Conservation (phyloP, 2,113 vertebrate species). For the Panthera leo region DNA sequence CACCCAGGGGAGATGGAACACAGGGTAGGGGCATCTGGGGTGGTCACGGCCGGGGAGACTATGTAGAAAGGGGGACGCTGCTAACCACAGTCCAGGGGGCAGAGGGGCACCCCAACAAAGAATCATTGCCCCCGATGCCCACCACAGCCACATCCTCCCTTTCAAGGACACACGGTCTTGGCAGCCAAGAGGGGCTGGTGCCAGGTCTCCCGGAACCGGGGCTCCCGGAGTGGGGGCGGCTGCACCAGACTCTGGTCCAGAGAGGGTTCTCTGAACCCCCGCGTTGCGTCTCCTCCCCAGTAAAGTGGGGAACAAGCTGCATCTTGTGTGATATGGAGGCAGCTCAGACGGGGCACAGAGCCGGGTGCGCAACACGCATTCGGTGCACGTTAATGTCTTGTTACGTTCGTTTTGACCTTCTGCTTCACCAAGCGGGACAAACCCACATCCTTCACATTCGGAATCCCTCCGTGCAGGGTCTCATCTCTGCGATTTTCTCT, state of each 20-base stretch:
- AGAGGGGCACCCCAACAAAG: accelerated
- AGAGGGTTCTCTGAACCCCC: neutral
- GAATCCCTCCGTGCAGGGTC: neutral
- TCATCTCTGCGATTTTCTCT: neutral
- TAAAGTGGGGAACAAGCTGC: accelerated
- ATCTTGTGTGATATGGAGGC: accelerated
- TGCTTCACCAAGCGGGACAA: too few relatives aligned
- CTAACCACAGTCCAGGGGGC: accelerated
- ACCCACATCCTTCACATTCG: accelerated
- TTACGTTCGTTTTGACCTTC: accelerated
- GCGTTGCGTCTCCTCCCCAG: neutral
- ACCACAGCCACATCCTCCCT: neutral
- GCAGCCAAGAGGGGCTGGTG: neutral
- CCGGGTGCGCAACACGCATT: accelerated
- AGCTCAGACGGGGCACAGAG: neutral
- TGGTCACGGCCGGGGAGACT: accelerated
- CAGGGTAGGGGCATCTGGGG: neutral
- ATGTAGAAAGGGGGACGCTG: accelerated
- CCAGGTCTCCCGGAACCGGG: neutral
- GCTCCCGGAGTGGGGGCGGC: too few relatives aligned
- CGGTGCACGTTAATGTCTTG: accelerated
- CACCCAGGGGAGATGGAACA: accelerated
- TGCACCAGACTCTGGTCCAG: neutral
- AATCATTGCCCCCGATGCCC: accelerated
- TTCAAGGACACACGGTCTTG: neutral